Base-by-base conservation (phyloP, 2,797 vertebrate genomes). In the Enteromius unitaeniatus region DNA sequence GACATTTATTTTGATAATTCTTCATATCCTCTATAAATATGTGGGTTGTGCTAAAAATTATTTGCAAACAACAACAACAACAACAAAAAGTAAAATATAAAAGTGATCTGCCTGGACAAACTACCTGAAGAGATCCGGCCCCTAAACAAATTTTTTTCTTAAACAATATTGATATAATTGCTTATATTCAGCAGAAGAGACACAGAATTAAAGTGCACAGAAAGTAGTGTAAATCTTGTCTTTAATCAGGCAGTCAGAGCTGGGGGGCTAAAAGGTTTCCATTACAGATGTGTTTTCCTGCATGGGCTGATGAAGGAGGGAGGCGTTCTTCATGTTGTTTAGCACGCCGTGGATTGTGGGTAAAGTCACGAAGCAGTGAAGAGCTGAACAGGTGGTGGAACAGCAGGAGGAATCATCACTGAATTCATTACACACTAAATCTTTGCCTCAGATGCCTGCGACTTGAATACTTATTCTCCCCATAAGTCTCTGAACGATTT, bases 341-440 rank as follows among this genome's bases (percentile, higher is more conserved):
- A 26, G 65, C 69, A 76, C 73, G 17, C 62, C 28, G 5, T 78
- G 86, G 78, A 81, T 76, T 86, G 65, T 88, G 79, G 86, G 84
- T 45, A 88, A 89, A 81, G 69, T 79, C 13, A 78, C 28, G 42
- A 76, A 67, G 84, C 82, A 9, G 13, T 15, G 51, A 79, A 23
- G 21, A 58, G 64, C 19, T 65, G 91, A 95, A 91, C 94, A 95
- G 94, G 92, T 93, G 93, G 92, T 78, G 28, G 87, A 87, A 91
- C 93, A 93, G 94, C 92, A 90, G 93, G 94, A 91, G 85, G 89
- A 83, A 86, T 93, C 89, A 70, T 87, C 91, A 37, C 92, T 87
- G 91, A 93, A 93, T 94, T 87, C 86, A 92, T 94, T 91, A 91
- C 85, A 88, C 89, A 87, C 89, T 91, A 92, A 92, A 94, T 93